Percentiles rank a stretch among this genome's conserved stretches.
phyloP scores from a whole-genome alignment of 2,797 vertebrate species.

The Falco columbarius region DNA sequence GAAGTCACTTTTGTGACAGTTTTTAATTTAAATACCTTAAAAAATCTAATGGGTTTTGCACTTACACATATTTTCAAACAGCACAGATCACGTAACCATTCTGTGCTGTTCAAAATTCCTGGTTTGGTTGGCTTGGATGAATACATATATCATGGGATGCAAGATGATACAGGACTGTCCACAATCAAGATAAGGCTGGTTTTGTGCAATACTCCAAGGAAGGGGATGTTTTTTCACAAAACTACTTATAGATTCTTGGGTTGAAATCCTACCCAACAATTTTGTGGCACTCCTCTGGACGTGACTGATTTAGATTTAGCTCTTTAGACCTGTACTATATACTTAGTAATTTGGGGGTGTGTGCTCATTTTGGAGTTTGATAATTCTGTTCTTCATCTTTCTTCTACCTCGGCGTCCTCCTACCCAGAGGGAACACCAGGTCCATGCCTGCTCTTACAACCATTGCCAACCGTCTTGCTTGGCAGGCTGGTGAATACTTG shows the following conservation, averaged over 20 bases:
- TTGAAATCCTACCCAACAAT: background rate
- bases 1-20: background rate
- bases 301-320: background rate
- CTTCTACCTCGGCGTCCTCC: background rate
- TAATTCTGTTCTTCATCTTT: background rate
- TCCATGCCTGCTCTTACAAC: slow-evolving; percentile 18
- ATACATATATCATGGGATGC: background rate
- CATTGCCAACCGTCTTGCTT: slow-evolving; percentile 49
- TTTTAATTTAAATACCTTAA: background rate
- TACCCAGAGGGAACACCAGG: slow-evolving; percentile 20
- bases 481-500: slow-evolving; percentile 57
- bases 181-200: background rate
- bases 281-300: background rate
- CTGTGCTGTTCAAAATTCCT: background rate
- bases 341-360: background rate
- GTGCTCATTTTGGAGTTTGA: background rate
- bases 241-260: background rate
- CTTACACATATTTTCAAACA: background rate
- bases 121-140: background rate
- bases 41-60: background rate
- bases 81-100: background rate
- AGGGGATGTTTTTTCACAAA: background rate
- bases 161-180: background rate
- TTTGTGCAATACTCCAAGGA: background rate
- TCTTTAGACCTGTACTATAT: background rate